Evolutionary conservation across 1,140 invertebrate genomes (phyloP), one percentile per base, ranked within the genome.

Genomic region (Cryptotermes secundus): DNA sequence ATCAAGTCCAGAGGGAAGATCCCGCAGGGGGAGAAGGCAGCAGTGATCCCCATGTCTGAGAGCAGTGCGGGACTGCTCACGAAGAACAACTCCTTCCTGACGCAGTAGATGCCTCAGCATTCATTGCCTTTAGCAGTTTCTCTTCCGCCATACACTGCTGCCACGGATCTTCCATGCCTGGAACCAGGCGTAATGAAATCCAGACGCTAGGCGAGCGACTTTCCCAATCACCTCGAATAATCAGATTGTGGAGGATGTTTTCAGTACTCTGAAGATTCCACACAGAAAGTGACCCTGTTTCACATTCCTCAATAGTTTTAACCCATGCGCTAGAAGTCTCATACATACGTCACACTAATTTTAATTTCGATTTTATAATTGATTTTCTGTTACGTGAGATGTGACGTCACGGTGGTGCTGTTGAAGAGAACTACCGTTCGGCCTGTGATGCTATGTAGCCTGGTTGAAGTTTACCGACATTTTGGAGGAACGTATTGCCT

Each of bases 21-120:
- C 83, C 89, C 91, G 10, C 89, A 90, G 34, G 88, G 89, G 65
- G 88, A 91, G 83, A 91, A 90, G 84, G 87, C 89, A 34, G 88
- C 89, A 7, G 89, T 89, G 31, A 88, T 91, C 82, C 88, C 90
- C 4, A 90, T 92, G 88, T 91, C 91, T 0, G 90, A 92, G 81
- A 92, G 91, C 85, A 90, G 88, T 80, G 90, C 88, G n/a, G 88
- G 88, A 26, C 87, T 90, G 53, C 88, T 90, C 36, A 88, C 89
- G 12, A 90, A 90, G 79, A 90, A 90, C 86, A 89, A 88, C 85
- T 89, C 89, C 83, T 90, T 90, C 86, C 84, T 89, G 88, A 82
- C 36, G 34, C 83, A 84, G 36, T 72, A 84, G 72, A 31, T 19
- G 4, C 7, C 81, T n/a, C 81, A 59, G 24, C 53, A 22, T n/a